A percentile compares a stretch with the other conserved stretches of the same genome.
Conservation (phyloP, 2,797 vertebrate genomes). For the Aselliscus stoliczkanus region DNA sequence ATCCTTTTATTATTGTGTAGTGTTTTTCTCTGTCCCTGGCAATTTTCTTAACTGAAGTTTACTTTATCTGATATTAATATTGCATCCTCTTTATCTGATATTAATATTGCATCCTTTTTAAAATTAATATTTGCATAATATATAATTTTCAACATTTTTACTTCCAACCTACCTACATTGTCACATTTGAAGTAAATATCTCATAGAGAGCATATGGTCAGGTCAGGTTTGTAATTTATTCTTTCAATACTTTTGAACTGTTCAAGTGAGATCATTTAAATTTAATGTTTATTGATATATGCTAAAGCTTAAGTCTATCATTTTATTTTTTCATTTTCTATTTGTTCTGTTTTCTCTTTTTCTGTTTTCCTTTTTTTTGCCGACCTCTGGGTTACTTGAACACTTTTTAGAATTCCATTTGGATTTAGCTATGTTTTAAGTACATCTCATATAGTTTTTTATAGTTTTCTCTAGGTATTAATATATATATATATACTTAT, state of each 20-base stretch:
- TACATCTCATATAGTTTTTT: background rate
- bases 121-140: background rate
- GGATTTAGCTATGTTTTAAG: background rate
- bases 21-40: background rate
- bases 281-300: background rate
- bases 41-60: background rate
- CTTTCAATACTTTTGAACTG: background rate
- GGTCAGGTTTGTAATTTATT: background rate
- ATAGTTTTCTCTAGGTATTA: background rate
- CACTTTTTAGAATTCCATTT: background rate
- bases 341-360: background rate
- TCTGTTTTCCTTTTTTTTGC: background rate
- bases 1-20: background rate
- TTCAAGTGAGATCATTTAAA: background rate
- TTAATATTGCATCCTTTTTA: background rate
- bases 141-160: background rate
- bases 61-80: background rate
- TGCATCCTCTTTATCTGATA: background rate
- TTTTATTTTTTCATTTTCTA: background rate
- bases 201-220: background rate
- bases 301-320: background rate
- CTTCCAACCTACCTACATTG: background rate
- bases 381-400: background rate
- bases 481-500: background rate
- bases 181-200: background rate